These are phyloP conservation scores for Melanocharis versteri DNA, from an alignment of 2,113 vertebrate genomes.

Conservation along the genomic window DNA sequence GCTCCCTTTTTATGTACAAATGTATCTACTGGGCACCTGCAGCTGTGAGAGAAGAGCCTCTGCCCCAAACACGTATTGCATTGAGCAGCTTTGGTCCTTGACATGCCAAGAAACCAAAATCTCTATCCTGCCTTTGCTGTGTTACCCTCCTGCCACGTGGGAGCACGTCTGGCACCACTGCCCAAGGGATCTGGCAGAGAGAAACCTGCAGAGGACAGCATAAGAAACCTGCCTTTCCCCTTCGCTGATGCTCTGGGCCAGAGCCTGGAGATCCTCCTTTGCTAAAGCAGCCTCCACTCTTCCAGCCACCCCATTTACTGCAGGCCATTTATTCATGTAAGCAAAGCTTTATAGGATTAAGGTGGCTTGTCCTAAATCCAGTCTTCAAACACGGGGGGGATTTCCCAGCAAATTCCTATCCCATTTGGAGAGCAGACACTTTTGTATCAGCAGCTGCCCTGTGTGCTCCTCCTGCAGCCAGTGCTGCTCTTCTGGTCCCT, in stretches of 20 bases:
- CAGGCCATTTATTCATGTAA: background rate
- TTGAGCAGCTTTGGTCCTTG: background rate
- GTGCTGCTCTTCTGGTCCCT: background rate
- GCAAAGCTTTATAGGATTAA: slow-evolving; percentile 27
- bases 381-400: background rate
- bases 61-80: background rate
- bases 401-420: slow-evolving; percentile 14
- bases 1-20: background rate
- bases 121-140: background rate
- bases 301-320: background rate
- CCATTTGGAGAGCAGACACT: background rate
- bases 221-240: background rate
- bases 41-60: background rate
- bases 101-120: background rate
- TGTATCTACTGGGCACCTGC: fast-evolving
- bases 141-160: background rate
- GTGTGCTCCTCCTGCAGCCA: background rate
- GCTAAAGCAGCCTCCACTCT: background rate
- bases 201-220: fast-evolving
- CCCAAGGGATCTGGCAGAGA: background rate
- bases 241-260: fast-evolving
- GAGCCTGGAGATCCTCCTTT: background rate
- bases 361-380: slow-evolving; percentile 30
- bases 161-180: background rate
- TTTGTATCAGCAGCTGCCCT: background rate